Conservation (phyloP, 2,113 vertebrate genomes). For the Rhea pennata region DNA sequence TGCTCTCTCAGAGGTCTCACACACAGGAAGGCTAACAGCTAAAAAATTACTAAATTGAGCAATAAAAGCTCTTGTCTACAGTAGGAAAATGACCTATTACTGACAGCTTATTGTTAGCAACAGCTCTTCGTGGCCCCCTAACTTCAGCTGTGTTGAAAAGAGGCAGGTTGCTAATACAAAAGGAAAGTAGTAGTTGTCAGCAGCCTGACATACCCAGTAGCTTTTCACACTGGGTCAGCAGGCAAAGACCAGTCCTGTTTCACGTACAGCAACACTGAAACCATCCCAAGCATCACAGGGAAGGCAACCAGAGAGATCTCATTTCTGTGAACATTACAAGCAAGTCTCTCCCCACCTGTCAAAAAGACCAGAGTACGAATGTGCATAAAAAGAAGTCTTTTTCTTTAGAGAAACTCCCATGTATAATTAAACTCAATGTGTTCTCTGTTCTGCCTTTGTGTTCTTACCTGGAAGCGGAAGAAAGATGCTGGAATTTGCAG, state of each 20-base stretch:
- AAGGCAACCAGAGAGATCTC: background rate
- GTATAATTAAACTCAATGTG: background rate
- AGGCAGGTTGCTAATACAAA: background rate
- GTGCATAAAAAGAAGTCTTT: background rate
- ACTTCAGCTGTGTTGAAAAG: background rate
- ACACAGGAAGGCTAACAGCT: background rate
- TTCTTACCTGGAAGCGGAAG: background rate
- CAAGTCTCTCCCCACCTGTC: background rate
- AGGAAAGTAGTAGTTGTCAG: background rate
- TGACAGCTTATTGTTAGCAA: background rate
- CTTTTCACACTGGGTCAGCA: background rate
- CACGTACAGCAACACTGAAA: background rate
- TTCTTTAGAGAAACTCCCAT: background rate
- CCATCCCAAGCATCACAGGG: background rate
- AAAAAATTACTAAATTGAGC: background rate
- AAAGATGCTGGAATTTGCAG: background rate
- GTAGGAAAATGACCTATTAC: slow-evolving; percentile 4
- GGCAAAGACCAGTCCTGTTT: background rate
- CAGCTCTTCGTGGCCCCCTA: background rate
- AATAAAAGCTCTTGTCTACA: background rate
- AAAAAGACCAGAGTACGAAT: background rate
- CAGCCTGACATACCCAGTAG: background rate
- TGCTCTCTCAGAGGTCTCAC: background rate
- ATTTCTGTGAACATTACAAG: background rate
- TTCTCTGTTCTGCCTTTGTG: background rate